A percentile compares a stretch with the other conserved stretches of the same genome.
These are phyloP conservation scores for Egretta garzetta DNA, from an alignment of 2,113 vertebrate species.

Conservation along the genomic window DNA sequence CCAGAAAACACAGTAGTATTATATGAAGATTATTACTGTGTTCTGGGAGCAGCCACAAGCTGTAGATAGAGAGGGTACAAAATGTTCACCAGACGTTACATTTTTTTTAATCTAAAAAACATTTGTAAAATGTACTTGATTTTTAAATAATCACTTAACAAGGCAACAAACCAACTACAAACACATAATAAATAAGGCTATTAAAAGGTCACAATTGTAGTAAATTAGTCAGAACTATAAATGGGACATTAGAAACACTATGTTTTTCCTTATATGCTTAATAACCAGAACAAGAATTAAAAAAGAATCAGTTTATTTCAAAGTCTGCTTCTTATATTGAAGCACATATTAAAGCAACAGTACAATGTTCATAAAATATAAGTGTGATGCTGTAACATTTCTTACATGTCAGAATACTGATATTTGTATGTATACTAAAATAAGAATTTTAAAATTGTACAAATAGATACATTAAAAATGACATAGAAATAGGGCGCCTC, in stretches of 20 bases:
- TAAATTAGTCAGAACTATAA: constrained; percentile 76
- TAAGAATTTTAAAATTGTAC: constrained; percentile 99
- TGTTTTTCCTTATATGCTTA: constrained; percentile 71
- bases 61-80: constrained; percentile 60
- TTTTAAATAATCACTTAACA: constrained; percentile 77
- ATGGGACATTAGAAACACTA: constrained; percentile 73
- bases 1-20: constrained; percentile 34
- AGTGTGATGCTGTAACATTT: constrained; percentile 99
- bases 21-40: constrained; percentile 7
- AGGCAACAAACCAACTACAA: constrained; percentile 71
- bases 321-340: constrained; percentile 98
- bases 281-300: constrained; percentile 82
- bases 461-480: constrained; percentile 99
- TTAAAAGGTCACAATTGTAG: constrained; percentile 73
- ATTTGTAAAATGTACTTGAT: constrained; percentile 69
- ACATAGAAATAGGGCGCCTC: constrained; percentile 97
- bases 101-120: constrained; percentile 66
- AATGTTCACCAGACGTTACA: constrained; percentile 72
- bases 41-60: constrained; percentile 57
- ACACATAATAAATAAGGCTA: constrained; percentile 77
- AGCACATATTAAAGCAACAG: constrained; percentile 99
- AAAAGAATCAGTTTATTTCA: constrained; percentile 96
- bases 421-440: constrained; percentile 99
- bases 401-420: constrained; percentile 99
- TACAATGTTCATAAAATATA: constrained; percentile 99